phyloP scores from a whole-genome alignment of 2,888 invertebrate species.

The Phortica magna region DNA sequence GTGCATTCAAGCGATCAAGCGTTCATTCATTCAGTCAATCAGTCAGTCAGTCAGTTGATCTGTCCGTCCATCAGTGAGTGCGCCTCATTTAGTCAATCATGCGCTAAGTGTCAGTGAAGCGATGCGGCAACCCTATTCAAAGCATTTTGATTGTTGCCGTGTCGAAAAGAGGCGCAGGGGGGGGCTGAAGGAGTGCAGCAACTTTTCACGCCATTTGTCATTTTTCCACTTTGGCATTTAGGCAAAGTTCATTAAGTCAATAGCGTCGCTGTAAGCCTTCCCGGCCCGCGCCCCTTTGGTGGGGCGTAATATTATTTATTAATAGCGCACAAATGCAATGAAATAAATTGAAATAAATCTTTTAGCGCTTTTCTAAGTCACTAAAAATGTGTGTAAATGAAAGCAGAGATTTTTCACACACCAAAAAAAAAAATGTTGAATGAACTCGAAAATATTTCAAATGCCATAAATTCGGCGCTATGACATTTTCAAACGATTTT shows the following conservation, averaged over 20 bases:
- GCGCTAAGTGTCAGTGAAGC: slow-evolving; percentile 17
- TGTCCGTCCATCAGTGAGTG: background rate
- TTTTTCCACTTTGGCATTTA: slow-evolving; percentile 33
- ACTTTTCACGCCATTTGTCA: slow-evolving; percentile 31
- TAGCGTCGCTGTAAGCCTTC: background rate
- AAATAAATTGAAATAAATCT: background rate
- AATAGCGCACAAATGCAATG: background rate
- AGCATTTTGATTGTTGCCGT: too few species aligned
- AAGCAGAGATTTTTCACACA: background rate
- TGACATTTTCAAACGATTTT: background rate
- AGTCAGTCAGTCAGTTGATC: slow-evolving; percentile 48
- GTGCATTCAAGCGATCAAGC: background rate
- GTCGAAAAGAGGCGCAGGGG: background rate
- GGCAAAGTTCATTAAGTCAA: background rate
- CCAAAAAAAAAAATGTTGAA: background rate
- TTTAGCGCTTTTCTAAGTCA: background rate
- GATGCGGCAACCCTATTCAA: background rate
- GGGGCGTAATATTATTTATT: too few species aligned
- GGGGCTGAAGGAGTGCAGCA: background rate
- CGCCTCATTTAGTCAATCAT: slow-evolving; percentile 23
- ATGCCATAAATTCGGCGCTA: background rate
- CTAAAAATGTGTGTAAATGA: background rate
- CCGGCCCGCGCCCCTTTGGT: too few species aligned
- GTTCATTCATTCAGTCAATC: slow-evolving; percentile 47
- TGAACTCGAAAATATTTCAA: background rate